Evolutionary conservation across 2,113 vertebrate species (phyloP).

Genomic region (Asarcornis scutulata): DNA sequence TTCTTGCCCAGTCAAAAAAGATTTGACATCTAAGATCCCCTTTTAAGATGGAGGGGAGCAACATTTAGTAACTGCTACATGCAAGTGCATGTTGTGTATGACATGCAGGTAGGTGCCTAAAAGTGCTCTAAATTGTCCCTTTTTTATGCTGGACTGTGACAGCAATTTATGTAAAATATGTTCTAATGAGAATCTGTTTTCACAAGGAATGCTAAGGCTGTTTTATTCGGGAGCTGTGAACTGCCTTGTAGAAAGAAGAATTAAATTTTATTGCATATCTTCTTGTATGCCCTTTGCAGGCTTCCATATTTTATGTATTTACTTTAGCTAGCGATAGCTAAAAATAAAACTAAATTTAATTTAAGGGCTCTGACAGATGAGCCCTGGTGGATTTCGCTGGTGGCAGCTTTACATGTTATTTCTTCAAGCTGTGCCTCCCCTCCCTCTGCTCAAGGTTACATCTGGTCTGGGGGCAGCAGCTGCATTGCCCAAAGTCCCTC

Average conservation of each 20-base stretch:
- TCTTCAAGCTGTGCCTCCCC: neutral
- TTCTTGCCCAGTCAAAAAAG: slow-evolving; percentile 20
- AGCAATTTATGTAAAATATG: slow-evolving; percentile 18
- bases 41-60: slow-evolving; percentile 18
- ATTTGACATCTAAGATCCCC: neutral
- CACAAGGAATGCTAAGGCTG: neutral
- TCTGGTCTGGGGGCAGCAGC: neutral
- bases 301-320: slow-evolving; percentile 44
- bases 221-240: slow-evolving; percentile 11
- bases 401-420: neutral
- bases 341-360: slow-evolving; percentile 50
- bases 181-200: slow-evolving; percentile 26
- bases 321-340: neutral
- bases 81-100: neutral
- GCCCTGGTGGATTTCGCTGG: neutral
- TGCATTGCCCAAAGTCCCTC: neutral
- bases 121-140: neutral
- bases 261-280: neutral
- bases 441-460: neutral
- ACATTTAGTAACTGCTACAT: slow-evolving; percentile 16
- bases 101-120: slow-evolving; percentile 12
- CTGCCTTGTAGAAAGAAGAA: neutral
- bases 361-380: neutral
- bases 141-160: neutral
- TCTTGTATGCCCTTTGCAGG: slow-evolving; percentile 22